These are phyloP conservation scores for Prolemur simus DNA, from an alignment of 2,113 vertebrate genomes.

Conservation along the genomic window DNA sequence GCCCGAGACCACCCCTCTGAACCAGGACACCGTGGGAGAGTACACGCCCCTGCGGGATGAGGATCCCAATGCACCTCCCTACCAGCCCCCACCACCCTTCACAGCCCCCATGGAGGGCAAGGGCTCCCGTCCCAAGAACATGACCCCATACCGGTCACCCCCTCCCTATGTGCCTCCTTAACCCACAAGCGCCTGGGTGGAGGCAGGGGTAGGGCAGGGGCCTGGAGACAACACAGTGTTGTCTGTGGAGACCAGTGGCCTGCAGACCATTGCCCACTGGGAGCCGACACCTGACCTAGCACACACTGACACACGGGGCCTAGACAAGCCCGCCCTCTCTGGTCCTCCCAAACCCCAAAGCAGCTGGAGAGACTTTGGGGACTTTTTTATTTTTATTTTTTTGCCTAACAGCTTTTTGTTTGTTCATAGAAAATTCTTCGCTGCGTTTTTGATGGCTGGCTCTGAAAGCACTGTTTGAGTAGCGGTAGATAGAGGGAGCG, in stretches of 20 bases:
- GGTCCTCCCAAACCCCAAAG: conserved; percentile 78
- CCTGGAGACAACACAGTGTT: conserved; percentile 88
- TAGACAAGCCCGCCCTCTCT: conserved; percentile 76
- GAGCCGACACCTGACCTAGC: conserved; percentile 75
- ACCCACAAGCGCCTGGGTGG: conserved; percentile 80
- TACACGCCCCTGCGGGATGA: conserved; percentile 95
- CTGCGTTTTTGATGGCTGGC: conserved; percentile 86
- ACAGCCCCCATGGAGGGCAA: conserved; percentile 96
- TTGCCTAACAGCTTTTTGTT: conserved; percentile 92
- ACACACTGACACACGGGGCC: conserved; percentile 75
- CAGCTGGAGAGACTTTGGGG: conserved; percentile 80
- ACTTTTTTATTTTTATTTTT: conserved; percentile 85
- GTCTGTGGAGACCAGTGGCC: conserved; percentile 85
- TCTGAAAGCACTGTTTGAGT: conserved; percentile 79
- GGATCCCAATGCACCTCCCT: conserved; percentile 95
- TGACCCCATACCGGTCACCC: conserved; percentile 97
- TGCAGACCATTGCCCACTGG: conserved; percentile 81
- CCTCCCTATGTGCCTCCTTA: conserved; percentile 98
- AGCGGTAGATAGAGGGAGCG: conserved; percentile 72
- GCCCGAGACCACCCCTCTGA: conserved; percentile 93
- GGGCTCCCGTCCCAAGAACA: conserved; percentile 98
- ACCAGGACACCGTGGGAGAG: conserved; percentile 94
- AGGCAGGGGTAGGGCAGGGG: conserved; percentile 83
- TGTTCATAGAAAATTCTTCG: conserved; percentile 87
- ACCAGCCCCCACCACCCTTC: conserved; percentile 96